These are phyloP conservation scores for Pardosa pseudoannulata DNA, from an alignment of 2,888 invertebrate species.

Conservation along the genomic window DNA sequence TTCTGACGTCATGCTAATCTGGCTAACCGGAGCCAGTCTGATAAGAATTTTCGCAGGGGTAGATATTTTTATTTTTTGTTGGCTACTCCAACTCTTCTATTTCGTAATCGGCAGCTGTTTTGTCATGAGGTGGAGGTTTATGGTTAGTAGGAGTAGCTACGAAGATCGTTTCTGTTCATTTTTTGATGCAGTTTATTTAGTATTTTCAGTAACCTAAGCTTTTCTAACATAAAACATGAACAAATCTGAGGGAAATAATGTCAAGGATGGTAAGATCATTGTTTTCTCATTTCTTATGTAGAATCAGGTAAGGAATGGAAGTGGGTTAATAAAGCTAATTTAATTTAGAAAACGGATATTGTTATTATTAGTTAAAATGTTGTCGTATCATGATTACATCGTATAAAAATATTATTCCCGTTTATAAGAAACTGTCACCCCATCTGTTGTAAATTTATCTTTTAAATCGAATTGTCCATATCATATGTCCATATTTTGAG, in stretches of 20 bases:
- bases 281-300: too few species aligned
- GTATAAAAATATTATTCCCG: too few species aligned
- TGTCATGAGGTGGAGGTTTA: not conserved
- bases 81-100: not conserved
- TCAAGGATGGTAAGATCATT: not conserved
- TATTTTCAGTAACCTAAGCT: not conserved
- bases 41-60: not conserved
- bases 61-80: not conserved
- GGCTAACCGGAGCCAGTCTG: not conserved
- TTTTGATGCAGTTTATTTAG: not conserved
- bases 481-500: too few species aligned
- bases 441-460: too few species aligned
- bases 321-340: too few species aligned
- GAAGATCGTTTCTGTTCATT: not conserved
- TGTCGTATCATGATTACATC: too few species aligned
- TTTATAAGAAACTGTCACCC: too few species aligned
- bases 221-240: not conserved
- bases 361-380: too few species aligned
- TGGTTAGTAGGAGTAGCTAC: not conserved
- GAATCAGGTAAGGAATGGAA: too few species aligned
- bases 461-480: too few species aligned
- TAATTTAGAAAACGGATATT: too few species aligned
- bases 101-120: slow-evolving; percentile 3
- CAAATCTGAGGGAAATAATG: not conserved
- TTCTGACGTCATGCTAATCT: not conserved